A percentile compares a stretch with the other conserved stretches of the same genome.
These are phyloP conservation scores for Poeciliopsis gracilis DNA, from an alignment of 2,797 vertebrate species.

Conservation along the genomic window DNA sequence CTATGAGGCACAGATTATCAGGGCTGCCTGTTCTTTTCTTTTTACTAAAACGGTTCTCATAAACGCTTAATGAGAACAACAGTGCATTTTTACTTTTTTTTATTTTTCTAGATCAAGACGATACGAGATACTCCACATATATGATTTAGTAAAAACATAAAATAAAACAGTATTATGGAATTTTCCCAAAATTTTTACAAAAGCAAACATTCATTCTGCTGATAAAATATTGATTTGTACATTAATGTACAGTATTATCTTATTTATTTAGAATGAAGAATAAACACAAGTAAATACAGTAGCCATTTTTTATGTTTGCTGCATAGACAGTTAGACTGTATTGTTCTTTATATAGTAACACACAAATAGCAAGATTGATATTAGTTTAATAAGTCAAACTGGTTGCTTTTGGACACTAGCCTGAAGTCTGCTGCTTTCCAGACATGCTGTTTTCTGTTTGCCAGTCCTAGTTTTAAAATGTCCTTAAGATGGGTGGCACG, in stretches of 20 bases:
- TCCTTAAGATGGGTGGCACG: not conserved
- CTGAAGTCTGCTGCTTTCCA: not conserved
- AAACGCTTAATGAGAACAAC: not conserved
- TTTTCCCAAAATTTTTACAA: not conserved
- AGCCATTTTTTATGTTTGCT: not conserved
- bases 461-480: not conserved
- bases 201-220: not conserved
- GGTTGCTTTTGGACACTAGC: not conserved
- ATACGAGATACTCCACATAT: not conserved
- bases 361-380: not conserved
- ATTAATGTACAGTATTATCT: not conserved
- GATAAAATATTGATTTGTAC: not conserved
- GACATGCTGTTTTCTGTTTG: not conserved
- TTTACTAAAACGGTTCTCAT: not conserved
- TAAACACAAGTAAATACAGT: not conserved
- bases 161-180: not conserved
- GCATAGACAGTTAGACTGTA: not conserved
- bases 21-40: slow-evolving; percentile 1
- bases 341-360: not conserved
- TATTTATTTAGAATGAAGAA: not conserved
- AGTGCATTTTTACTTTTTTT: not conserved
- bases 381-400: not conserved
- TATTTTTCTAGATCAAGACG: not conserved
- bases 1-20: slow-evolving; percentile 17
- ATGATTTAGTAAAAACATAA: not conserved